Evolutionary conservation across 2,113 vertebrate genomes (phyloP).

Genomic region (Colistium nudipinnis): DNA sequence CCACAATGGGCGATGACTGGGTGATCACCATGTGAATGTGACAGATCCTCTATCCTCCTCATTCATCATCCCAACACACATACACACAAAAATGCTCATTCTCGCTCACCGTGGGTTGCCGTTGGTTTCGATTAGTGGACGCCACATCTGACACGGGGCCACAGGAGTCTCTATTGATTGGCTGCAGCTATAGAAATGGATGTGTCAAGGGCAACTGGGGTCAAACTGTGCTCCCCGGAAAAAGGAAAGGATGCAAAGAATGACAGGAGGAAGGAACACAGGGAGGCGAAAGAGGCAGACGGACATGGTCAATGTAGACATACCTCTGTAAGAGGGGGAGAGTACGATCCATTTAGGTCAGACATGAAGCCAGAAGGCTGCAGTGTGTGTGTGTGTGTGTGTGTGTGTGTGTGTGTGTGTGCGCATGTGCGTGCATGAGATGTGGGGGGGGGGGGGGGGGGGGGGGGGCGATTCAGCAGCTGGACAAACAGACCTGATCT

Average conservation of each 20-base stretch:
- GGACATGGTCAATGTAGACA: slow-evolving; percentile 56
- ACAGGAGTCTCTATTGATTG: slow-evolving; percentile 72
- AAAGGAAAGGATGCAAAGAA: slow-evolving; percentile 58
- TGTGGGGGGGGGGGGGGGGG: slow-evolving; percentile 1
- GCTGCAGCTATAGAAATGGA: slow-evolving; percentile 65
- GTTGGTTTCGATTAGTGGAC: slow-evolving; percentile 73
- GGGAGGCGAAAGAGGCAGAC: slow-evolving; percentile 47
- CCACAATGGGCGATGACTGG: slow-evolving; percentile 50
- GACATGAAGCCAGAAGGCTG: slow-evolving; percentile 40
- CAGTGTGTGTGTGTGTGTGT: slow-evolving; percentile 12
- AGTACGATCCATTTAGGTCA: slow-evolving; percentile 52
- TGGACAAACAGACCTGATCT: slow-evolving; percentile 71
- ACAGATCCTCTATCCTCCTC: slow-evolving; percentile 45
- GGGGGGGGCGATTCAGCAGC: slow-evolving; percentile 56
- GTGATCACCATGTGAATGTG: slow-evolving; percentile 68
- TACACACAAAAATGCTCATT: slow-evolving; percentile 41
- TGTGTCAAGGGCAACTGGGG: slow-evolving; percentile 78
- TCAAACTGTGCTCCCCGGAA: slow-evolving; percentile 68
- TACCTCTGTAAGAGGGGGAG: slow-evolving; percentile 32
- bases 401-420: slow-evolving; percentile 14
- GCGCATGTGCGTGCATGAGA: slow-evolving; percentile 3
- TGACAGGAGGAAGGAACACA: slow-evolving; percentile 50
- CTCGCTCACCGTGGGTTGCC: slow-evolving; percentile 46
- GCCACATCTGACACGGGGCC: slow-evolving; percentile 69
- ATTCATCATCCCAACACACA: slow-evolving; percentile 61